These are phyloP conservation scores for Lasioglossum zephyrum DNA, from an alignment of 2,888 invertebrate species.

Conservation along the genomic window DNA sequence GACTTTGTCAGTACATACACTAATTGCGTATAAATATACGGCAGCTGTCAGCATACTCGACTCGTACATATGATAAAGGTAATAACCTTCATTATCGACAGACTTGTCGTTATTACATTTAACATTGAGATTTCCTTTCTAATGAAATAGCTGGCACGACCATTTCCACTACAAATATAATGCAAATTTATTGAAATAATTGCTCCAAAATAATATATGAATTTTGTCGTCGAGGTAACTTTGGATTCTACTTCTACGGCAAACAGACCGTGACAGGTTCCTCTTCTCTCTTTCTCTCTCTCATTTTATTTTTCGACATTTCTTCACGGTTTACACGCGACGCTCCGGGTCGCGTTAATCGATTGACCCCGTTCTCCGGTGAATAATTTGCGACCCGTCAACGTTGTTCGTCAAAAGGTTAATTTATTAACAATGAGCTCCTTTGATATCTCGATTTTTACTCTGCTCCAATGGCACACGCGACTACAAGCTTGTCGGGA, in stretches of 20 bases:
- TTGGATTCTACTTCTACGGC: slow-evolving; percentile 60
- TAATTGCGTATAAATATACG: no score
- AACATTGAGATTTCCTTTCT: no score
- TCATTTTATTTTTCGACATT: neutral
- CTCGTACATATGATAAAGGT: no score
- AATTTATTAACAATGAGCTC: slow-evolving; percentile 25
- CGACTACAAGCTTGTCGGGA: neutral
- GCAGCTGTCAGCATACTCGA: no score
- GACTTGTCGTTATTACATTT: no score
- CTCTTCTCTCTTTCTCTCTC: neutral
- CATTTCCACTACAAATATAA: no score
- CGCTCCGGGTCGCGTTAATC: slow-evolving; percentile 26
- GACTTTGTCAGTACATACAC: no score
- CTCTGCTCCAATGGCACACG: no score
- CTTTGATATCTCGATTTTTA: neutral
- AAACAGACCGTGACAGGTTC: slow-evolving; percentile 39
- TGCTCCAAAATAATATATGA: no score
- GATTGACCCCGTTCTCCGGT: slow-evolving; percentile 23
- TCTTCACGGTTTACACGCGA: slow-evolving; percentile 15
- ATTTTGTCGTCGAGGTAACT: slow-evolving; percentile 48
- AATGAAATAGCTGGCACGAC: no score
- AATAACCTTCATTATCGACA: no score
- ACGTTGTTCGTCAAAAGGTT: neutral
- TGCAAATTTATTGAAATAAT: no score
- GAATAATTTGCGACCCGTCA: slow-evolving; percentile 15